These are phyloP conservation scores for Trichogramma pretiosum DNA, from an alignment of 1,140 invertebrate genomes.

Conservation along the genomic window DNA sequence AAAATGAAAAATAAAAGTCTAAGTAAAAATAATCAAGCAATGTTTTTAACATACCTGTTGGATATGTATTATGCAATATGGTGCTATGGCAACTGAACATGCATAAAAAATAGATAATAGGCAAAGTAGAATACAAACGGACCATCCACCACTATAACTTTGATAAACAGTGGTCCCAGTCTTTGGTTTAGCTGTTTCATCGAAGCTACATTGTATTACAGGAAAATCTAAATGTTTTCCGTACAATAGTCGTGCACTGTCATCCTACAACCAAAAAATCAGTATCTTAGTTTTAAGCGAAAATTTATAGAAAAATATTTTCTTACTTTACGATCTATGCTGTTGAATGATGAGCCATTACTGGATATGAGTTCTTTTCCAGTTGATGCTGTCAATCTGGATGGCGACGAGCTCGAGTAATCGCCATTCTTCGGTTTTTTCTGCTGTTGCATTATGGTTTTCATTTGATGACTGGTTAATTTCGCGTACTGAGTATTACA, in stretches of 20 bases:
- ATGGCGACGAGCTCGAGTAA: not conserved
- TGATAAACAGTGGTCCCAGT: not conserved
- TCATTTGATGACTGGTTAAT: constrained; percentile 20
- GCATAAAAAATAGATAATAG: constrained; percentile 2
- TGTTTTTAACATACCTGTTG: too few relatives aligned
- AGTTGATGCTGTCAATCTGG: not conserved
- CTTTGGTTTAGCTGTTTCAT: not conserved
- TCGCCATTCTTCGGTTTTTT: not conserved
- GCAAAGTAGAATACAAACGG: not conserved
- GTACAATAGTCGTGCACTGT: not conserved
- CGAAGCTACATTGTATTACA: not conserved
- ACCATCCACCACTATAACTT: constrained; percentile 1
- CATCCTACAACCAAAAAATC: not conserved
- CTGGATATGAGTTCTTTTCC: constrained; percentile 2
- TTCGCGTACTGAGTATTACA: constrained; percentile 40
- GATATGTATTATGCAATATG: not conserved
- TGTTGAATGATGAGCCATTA: not conserved
- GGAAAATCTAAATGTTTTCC: not conserved
- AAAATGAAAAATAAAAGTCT: too few relatives aligned
- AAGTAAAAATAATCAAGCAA: too few relatives aligned
- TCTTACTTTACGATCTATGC: not conserved
- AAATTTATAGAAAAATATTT: too few relatives aligned
- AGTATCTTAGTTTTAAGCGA: too few relatives aligned
- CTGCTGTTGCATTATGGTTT: not conserved
- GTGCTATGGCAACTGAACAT: not conserved